A percentile compares a stretch with the other conserved stretches of the same genome.
Conservation (phyloP, 35 echinoderm and acorn worm genomes). For the Eucidaris tribuloides region DNA sequence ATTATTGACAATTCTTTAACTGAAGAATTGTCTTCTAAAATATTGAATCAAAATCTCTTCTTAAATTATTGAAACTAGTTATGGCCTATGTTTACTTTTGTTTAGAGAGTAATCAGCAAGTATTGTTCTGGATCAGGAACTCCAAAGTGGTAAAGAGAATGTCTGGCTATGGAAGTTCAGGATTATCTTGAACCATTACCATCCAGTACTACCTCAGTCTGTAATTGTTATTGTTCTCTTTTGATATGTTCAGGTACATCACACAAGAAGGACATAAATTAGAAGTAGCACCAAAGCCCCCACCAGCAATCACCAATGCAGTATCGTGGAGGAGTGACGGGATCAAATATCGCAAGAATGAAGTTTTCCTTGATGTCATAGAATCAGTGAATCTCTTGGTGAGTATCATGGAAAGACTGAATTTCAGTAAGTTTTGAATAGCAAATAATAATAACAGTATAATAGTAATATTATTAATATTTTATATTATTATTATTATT, state of each 20-base stretch:
- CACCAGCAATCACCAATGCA: constrained; percentile 94
- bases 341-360: constrained; percentile 89
- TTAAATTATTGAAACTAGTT: too few relatives aligned
- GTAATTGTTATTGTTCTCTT: neutral
- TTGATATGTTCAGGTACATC: constrained; percentile 71
- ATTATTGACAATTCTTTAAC: too few relatives aligned
- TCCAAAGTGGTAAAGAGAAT: too few relatives aligned
- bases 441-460: neutral
- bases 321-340: constrained; percentile 97
- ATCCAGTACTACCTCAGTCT: neutral
- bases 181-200: too few relatives aligned
- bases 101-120: too few relatives aligned
- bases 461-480: neutral
- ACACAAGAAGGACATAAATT: constrained; percentile 97
- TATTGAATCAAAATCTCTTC: too few relatives aligned
- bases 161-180: too few relatives aligned
- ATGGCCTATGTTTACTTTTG: too few relatives aligned
- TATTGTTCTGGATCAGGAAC: too few relatives aligned
- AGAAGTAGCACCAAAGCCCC: constrained; percentile 96
- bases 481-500: neutral
- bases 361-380: constrained; percentile 97
- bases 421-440: neutral
- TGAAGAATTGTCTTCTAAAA: too few relatives aligned
- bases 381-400: constrained; percentile 97
- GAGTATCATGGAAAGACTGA: neutral